These are phyloP conservation scores for Gouania willdenowi DNA, from an alignment of 2,797 vertebrate genomes.

Conservation along the genomic window DNA sequence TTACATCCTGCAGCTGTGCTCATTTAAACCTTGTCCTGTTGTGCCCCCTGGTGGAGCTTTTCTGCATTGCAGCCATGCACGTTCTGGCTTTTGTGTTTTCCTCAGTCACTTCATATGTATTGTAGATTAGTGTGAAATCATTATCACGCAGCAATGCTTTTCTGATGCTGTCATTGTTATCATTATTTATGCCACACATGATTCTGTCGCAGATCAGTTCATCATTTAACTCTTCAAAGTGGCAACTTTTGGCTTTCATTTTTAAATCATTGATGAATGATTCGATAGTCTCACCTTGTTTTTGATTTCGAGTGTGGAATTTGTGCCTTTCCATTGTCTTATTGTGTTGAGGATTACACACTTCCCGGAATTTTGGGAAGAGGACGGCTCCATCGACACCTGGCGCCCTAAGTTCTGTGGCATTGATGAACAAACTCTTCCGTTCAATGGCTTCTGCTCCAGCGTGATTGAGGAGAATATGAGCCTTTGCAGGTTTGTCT, in stretches of 20 bases:
- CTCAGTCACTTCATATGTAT: neutral
- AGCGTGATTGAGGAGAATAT: conserved; percentile 23
- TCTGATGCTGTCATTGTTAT: conserved; percentile 5
- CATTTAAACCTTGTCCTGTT: neutral
- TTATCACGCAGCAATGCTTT: neutral
- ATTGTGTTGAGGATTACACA: conserved; percentile 18
- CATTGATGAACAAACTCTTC: conserved; percentile 15
- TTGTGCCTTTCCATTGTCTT: conserved; percentile 21
- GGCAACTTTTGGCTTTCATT: conserved; percentile 22
- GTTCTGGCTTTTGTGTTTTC: neutral
- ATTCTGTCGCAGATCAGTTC: conserved; percentile 21
- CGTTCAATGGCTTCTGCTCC: conserved; percentile 12
- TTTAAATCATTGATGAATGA: conserved; percentile 8
- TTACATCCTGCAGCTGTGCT: neutral
- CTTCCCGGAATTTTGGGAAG: neutral
- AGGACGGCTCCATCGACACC: neutral
- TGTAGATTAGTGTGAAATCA: neutral
- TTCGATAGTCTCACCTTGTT: neutral
- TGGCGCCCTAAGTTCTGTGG: neutral
- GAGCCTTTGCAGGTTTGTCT: neutral
- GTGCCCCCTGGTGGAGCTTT: neutral
- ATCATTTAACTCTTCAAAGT: conserved; percentile 16
- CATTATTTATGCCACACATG: conserved; percentile 10
- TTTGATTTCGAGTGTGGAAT: conserved; percentile 22
- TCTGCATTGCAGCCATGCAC: neutral